Evolutionary conservation across 37 sponge, comb jelly and placozoan species (phyloP).

Genomic region (Spongia lamella): DNA sequence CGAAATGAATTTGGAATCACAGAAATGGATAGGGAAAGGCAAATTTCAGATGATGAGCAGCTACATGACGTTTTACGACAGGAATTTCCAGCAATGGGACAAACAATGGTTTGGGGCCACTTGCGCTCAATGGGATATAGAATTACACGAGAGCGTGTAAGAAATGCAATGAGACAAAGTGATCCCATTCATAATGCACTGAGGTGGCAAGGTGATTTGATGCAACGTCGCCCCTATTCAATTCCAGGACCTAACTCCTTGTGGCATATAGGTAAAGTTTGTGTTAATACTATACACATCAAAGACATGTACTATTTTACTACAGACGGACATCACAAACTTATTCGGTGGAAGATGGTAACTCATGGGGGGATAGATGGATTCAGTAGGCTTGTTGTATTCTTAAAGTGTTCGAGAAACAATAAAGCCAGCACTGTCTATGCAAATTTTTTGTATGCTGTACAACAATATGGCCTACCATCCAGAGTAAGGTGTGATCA

Average conservation of each 20-base stretch:
- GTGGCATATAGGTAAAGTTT: not conserved
- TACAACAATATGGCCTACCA: constrained; percentile 41
- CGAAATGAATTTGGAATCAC: no score
- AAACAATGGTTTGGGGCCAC: no score
- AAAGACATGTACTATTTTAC: not conserved
- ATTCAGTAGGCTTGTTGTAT: constrained; percentile 28
- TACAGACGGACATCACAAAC: constrained; percentile 52
- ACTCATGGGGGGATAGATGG: constrained; percentile 37
- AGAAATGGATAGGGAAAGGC: no score
- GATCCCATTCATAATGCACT: constrained; percentile 1
- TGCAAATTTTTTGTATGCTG: constrained; percentile 15
- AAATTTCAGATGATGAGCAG: no score
- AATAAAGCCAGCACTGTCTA: constrained; percentile 51
- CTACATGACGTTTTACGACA: no score
- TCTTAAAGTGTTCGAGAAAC: constrained; percentile 37
- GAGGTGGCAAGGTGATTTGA: constrained; percentile 1
- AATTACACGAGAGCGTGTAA: not conserved
- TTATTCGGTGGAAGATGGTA: constrained; percentile 28
- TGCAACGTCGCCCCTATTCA: not conserved
- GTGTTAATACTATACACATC: no score
- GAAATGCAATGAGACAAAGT: not conserved
- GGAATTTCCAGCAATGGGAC: not conserved
- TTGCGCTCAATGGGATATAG: constrained; percentile 1
- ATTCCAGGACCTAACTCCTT: constrained; percentile 13
- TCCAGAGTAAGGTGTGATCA: constrained; percentile 51